phyloP scores from a whole-genome alignment of 1,140 invertebrate species.

The Camponotus floridanus region DNA sequence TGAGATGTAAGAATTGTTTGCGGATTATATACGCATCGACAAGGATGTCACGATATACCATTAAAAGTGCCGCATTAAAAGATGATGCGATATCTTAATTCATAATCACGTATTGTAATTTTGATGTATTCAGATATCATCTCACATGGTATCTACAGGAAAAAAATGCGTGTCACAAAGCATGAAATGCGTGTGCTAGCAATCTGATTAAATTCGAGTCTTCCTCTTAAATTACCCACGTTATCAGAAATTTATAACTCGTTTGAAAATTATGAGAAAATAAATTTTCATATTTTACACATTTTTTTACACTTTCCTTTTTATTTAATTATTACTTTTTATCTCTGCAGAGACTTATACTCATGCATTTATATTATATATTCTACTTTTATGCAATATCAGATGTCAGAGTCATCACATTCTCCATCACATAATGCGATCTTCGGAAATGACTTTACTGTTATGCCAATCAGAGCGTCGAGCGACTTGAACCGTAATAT shows the following conservation, averaged over 20 bases:
- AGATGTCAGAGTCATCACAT: not conserved
- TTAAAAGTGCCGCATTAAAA: not conserved
- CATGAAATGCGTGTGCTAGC: too few species aligned
- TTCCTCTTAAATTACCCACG: not conserved
- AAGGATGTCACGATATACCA: conserved; percentile 14
- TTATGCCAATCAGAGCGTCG: conserved; percentile 54
- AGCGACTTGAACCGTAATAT: conserved; percentile 59
- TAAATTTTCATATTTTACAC: not conserved
- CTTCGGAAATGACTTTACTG: conserved; percentile 50
- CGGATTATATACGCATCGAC: conserved; percentile 13
- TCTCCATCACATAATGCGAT: not conserved
- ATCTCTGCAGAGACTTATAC: not conserved
- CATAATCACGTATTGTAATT: conserved; percentile 4
- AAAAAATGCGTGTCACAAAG: too few species aligned
- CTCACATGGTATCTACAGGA: not conserved
- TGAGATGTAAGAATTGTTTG: conserved; percentile 28
- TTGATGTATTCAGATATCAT: not conserved
- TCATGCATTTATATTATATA: not conserved
- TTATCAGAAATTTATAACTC: not conserved
- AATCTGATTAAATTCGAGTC: not conserved
- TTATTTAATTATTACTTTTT: too few species aligned
- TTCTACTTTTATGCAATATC: not conserved
- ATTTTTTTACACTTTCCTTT: not conserved
- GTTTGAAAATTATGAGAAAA: not conserved
- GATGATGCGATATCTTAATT: conserved; percentile 37